Percentiles rank a stretch among this genome's conserved stretches.
Conservation (phyloP, 2,888 invertebrate genomes). For the Pammene aurita region DNA sequence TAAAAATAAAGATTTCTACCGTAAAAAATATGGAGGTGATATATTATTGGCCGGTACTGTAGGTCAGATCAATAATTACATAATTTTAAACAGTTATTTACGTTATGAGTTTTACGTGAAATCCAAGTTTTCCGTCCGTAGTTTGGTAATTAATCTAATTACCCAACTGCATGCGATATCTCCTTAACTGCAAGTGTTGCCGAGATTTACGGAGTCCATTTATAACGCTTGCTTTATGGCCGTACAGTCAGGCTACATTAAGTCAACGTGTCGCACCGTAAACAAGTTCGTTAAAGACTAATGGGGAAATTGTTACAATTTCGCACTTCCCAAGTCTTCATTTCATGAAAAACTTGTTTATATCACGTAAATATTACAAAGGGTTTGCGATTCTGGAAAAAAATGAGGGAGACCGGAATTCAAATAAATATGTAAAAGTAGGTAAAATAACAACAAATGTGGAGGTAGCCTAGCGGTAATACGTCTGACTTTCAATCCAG, state of each 20-base stretch:
- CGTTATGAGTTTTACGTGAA: too few relatives aligned
- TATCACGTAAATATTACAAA: too few relatives aligned
- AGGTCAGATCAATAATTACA: not conserved
- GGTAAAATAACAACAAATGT: too few relatives aligned
- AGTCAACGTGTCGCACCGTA: constrained; percentile 24
- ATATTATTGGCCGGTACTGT: too few relatives aligned
- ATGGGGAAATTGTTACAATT: constrained; percentile 11
- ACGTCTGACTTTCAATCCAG: too few relatives aligned
- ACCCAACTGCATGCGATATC: constrained; percentile 57
- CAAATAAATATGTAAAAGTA: too few relatives aligned
- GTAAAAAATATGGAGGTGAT: too few relatives aligned
- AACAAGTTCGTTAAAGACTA: constrained; percentile 21
- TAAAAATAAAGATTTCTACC: too few relatives aligned
- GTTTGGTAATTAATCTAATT: constrained; percentile 30
- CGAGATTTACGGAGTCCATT: constrained; percentile 65
- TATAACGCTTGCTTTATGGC: constrained; percentile 59
- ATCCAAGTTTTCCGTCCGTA: not conserved
- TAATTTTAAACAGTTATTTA: not conserved
- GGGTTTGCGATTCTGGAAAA: too few relatives aligned
- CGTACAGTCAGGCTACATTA: constrained; percentile 28
- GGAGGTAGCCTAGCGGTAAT: too few relatives aligned
- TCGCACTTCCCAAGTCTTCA: not conserved
- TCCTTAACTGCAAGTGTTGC: constrained; percentile 71
- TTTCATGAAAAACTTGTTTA: not conserved
- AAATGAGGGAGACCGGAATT: too few relatives aligned